Evolutionary conservation across 2,113 vertebrate genomes (phyloP).

Genomic region (Microtus montanus): DNA sequence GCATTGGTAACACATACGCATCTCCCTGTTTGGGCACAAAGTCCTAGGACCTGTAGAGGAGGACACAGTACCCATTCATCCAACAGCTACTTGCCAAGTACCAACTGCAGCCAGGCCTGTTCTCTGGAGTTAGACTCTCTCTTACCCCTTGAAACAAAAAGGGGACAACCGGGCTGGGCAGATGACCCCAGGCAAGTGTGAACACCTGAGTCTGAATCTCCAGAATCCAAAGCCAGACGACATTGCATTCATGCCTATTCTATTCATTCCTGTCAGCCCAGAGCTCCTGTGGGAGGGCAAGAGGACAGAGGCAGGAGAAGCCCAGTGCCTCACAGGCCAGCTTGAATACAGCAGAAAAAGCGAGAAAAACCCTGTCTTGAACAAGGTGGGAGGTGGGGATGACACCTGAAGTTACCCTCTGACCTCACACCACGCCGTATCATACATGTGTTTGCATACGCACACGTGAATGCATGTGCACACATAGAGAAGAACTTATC

Average conservation of each 20-base stretch:
- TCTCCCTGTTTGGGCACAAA: not conserved
- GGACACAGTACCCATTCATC: rapidly evolving
- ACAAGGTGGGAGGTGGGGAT: not conserved
- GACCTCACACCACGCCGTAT: no score
- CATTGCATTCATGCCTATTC: not conserved
- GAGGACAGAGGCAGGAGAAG: not conserved
- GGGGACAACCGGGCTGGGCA: not conserved
- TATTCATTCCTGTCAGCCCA: no score
- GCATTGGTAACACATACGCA: rapidly evolving
- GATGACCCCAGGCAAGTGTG: not conserved
- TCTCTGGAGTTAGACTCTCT: not conserved
- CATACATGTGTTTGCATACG: not conserved
- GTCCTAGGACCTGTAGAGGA: not conserved
- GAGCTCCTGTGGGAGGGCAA: not conserved
- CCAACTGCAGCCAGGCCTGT: not conserved
- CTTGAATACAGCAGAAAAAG: not conserved
- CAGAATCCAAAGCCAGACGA: not conserved
- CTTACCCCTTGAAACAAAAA: not conserved
- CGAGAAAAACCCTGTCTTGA: not conserved
- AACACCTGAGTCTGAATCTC: no score
- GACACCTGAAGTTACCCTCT: not conserved
- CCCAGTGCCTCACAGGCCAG: not conserved
- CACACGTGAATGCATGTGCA: not conserved
- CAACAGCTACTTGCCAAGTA: not conserved
- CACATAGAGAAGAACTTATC: not conserved